A percentile compares a stretch with the other conserved stretches of the same genome.
Conservation (phyloP, 2,888 invertebrate genomes). For the Notodonta dromedarius region DNA sequence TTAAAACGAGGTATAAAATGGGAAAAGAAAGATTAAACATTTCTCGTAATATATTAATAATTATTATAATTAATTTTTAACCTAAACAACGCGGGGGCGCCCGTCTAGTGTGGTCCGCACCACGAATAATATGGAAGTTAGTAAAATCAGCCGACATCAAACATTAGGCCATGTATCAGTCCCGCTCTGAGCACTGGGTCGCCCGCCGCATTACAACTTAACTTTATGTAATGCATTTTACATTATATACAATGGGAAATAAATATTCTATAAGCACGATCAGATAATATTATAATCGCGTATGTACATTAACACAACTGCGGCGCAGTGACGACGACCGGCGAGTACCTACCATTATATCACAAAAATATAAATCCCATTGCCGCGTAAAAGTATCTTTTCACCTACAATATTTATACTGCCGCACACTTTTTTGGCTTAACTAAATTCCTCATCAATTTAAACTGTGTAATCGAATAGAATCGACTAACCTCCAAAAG, state of each 20-base stretch:
- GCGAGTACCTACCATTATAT: conserved; percentile 54
- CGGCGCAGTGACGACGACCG: conserved; percentile 46
- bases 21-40: conserved; percentile 66
- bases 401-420: conserved; percentile 55
- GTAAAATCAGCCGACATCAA: conserved; percentile 28
- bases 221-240: conserved; percentile 57
- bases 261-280: conserved; percentile 76
- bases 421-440: conserved; percentile 77
- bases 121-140: conserved; percentile 28
- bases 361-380: conserved; percentile 67
- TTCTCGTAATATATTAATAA: conserved; percentile 71
- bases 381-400: conserved; percentile 50
- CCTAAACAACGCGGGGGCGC: conserved; percentile 60
- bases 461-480: conserved; percentile 31
- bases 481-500: conserved; percentile 20
- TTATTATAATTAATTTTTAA: conserved; percentile 51
- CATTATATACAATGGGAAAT: conserved; percentile 83
- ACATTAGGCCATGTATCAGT: conserved; percentile 55
- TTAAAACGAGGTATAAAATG: conserved; percentile 74
- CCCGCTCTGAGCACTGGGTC: conserved; percentile 28
- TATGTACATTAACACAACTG: conserved; percentile 70
- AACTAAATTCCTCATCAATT: conserved; percentile 57
- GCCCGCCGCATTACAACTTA: conserved; percentile 47
- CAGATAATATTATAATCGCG: conserved; percentile 63
- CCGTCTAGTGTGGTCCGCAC: conserved; percentile 18